Conservation (phyloP, 1,140 invertebrate genomes). For the Pseudomyrmex cubaensis region DNA sequence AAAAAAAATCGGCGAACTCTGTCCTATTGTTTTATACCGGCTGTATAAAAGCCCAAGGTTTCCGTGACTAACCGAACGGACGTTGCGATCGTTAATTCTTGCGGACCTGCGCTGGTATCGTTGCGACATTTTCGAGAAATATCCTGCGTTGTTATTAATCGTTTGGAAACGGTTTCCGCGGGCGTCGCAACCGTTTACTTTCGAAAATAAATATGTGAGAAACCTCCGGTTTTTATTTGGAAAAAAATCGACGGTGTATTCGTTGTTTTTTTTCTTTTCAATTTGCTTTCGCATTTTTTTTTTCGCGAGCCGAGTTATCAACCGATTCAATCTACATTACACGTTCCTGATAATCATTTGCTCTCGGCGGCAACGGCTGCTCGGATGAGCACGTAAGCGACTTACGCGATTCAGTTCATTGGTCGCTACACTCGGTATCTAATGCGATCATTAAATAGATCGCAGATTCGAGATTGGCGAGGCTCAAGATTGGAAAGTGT, state of each 20-base stretch:
- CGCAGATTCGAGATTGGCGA: conserved; percentile 73
- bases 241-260: too few species aligned
- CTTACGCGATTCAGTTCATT: conserved; percentile 11
- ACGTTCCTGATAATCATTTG: background rate
- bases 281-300: background rate
- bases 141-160: too few species aligned
- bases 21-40: conserved; percentile 77
- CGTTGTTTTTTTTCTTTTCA: background rate
- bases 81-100: conserved; percentile 11
- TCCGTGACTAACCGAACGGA: conserved; percentile 61
- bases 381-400: conserved; percentile 25
- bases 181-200: background rate
- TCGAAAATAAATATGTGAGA: background rate
- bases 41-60: conserved; percentile 74
- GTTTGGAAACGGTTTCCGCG: background rate
- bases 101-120: background rate
- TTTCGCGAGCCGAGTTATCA: background rate
- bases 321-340: background rate
- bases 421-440: conserved; percentile 34
- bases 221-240: too few species aligned
- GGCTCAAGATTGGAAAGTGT: conserved; percentile 67
- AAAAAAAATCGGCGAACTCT: conserved; percentile 59
- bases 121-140: background rate
- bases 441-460: conserved; percentile 77
- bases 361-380: background rate